Evolutionary conservation across 2,888 invertebrate species (phyloP), one percentile per base, ranked within the genome.

Genomic region (Mythimna vitellina): DNA sequence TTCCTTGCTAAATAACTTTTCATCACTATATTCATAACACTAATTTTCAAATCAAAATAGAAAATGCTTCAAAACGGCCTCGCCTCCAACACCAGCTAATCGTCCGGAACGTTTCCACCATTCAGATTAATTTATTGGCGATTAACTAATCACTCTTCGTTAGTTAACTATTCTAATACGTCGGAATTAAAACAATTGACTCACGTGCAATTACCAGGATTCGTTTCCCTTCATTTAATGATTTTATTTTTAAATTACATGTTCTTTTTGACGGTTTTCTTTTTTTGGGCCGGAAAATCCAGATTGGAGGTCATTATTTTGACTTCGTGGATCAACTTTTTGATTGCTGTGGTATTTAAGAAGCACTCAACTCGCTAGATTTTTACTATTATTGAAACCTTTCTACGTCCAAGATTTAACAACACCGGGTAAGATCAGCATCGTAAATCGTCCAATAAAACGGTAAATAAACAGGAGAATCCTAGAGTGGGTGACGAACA

Each of bases 401-500:
- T 54, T 76, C 49, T 46, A 14, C 57, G n/a, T 29, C 14, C 29
- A 54, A 58, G 25, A 66, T 70, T 58, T 9, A 54, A 51, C 32
- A 54, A 65, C 22, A 70, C 35, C 12, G 53, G 42, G 62, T 56
- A 56, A 38, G 51, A 65, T 57, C 17, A 42, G 57, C 64, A 54
- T 65, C 20, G 35, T 68, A 61, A 66, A 69, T 53, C 1, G 10
- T 38, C 1, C 29, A 63, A 65, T 61, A 51, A 69, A 80, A 70
- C 64, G 49, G 81, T 78, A 81, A 78, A 78, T 78, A 81, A 81
- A 78, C 68, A 71, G 78, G 67, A 70, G 71, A 78, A 65, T 71
- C 81, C 71, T 69, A 80, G 71, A 78, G 51, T 64, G 77, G 73
- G 76, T 80, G 80, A 81, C 76, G 80, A 67, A 80, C 71, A 68